These are phyloP conservation scores for Acridotheres tristis DNA, from an alignment of 2,797 vertebrate genomes.

Conservation along the genomic window DNA sequence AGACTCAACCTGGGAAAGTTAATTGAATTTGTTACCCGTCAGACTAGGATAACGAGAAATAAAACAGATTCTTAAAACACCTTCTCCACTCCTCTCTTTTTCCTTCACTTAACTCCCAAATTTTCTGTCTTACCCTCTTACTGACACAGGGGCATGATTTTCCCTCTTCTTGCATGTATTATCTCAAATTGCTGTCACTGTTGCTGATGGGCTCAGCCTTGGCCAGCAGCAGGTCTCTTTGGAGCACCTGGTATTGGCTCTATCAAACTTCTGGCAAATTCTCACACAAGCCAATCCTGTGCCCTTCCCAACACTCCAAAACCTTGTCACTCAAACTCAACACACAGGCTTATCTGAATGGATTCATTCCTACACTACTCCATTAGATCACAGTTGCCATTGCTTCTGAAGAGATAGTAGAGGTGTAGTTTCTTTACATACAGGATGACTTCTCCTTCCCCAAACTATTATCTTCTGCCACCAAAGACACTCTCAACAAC, in stretches of 20 bases:
- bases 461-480: not conserved
- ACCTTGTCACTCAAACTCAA: not conserved
- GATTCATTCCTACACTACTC: not conserved
- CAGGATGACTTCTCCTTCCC: not conserved
- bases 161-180: not conserved
- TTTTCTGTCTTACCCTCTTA: not conserved
- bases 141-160: not conserved
- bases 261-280: not conserved
- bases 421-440: not conserved
- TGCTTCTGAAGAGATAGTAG: not conserved
- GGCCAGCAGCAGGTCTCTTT: not conserved
- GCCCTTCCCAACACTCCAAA: not conserved
- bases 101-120: not conserved
- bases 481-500: not conserved
- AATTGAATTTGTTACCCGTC: not conserved
- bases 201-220: not conserved
- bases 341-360: not conserved
- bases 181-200: fast-evolving
- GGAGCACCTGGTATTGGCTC: not conserved
- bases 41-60: not conserved
- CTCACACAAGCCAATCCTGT: not conserved
- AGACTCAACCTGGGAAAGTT: not conserved
- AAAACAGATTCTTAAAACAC: not conserved
- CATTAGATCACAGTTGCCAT: not conserved
- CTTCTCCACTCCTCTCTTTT: not conserved